Conservation (phyloP, 2,113 vertebrate genomes). For the Hyperoodon ampullatus region DNA sequence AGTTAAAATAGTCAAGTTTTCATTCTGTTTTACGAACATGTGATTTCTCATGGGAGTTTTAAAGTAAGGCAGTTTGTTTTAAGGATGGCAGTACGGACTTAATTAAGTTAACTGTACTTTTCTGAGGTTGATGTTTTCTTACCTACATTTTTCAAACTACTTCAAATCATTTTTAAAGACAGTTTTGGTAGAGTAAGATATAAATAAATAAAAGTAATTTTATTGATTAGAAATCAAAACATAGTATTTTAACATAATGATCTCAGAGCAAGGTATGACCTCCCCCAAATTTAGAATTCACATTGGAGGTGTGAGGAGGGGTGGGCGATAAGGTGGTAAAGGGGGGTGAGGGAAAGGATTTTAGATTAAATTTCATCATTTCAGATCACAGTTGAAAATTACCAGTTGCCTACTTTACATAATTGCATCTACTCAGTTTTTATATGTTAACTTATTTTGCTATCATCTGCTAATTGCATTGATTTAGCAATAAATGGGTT, state of each 20-base stretch:
- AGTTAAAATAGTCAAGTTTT: background rate
- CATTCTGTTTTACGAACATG: background rate
- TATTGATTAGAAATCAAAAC: background rate
- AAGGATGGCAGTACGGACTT: background rate
- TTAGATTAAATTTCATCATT: slow-evolving; percentile 7
- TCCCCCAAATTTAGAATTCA: background rate
- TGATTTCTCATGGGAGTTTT: background rate
- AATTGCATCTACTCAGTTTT: background rate
- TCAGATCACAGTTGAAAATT: slow-evolving; percentile 29
- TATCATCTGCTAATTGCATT: background rate
- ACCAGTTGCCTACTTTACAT: background rate
- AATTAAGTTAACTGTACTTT: background rate
- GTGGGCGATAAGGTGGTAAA: background rate
- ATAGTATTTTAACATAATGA: background rate
- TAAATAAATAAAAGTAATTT: background rate
- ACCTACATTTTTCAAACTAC: background rate
- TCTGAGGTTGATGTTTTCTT: slow-evolving; percentile 32
- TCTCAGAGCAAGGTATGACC: background rate
- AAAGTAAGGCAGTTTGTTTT: background rate
- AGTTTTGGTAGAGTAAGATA: background rate
- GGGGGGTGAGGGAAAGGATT: background rate
- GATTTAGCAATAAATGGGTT: slow-evolving; percentile 11
- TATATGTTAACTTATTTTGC: slow-evolving; percentile 8
- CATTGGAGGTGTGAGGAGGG: background rate
- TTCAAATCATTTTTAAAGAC: background rate